Evolutionary conservation across 2,888 invertebrate species (phyloP), one percentile per base, ranked within the genome.

Genomic region (Sinhomidia bicolor): DNA sequence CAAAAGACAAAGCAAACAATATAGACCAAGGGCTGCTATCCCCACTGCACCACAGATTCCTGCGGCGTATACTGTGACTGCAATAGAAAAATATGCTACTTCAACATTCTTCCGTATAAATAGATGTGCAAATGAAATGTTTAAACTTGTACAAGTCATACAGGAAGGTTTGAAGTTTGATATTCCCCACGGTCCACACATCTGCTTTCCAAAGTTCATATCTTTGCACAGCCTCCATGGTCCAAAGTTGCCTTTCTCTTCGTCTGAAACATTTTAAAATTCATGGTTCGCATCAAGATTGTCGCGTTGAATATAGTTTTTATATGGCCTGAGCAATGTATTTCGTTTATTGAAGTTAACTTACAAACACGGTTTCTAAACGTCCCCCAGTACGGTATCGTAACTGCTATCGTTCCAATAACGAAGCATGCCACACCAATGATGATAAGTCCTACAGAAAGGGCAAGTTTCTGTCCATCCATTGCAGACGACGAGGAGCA

Each of bases 191-290:
- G 95, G 95, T 90, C 97, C 97, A 93, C 97, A 98, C 94, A 96
- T 95, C 94, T 97, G 97, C 92, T 97, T 95, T 94, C 96, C 96
- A 94, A 97, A 97, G 12, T 96, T 94, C 92, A 97, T 94, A 93
- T 95, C 95, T 94, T 97, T 97, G 95, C 98, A 98, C 89, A 96
- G 96, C 93, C 96, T 96, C 96, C 97, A 98, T 93, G 97, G 97
- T 90, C 97, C 97, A 93, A 97, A 98, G 94, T 97, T 97, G 68
- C 97, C 98, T 91, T 95, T 95, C 93, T 97, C 97, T 92, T 95
- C 95, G 93, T 95, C 96, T 92, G 60, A 7, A 23, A 74, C 62
- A 85, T 54, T 80, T 60, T 51, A 9, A 51, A 26, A 60, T 26
- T 26, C 17, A 54, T 44, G 1, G 14, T 54, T 17, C 54, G 14